Evolutionary conservation across 2,113 vertebrate genomes (phyloP).

Genomic region (Gobius niger): DNA sequence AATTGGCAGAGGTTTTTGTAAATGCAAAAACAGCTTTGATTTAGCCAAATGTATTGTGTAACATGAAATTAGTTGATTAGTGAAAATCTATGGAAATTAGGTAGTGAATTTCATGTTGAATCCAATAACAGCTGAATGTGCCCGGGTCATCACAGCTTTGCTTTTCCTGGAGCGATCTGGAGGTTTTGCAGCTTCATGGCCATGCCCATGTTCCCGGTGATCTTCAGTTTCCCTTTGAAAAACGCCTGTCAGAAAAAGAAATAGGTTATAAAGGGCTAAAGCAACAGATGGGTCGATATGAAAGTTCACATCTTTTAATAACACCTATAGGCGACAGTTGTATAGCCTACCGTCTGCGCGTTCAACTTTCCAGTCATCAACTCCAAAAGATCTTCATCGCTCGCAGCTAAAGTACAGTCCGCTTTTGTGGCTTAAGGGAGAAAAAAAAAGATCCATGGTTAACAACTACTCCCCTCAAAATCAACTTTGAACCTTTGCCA

Average conservation of each 20-base stretch:
- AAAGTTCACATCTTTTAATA: neutral
- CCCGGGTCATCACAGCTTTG: slow-evolving; percentile 84
- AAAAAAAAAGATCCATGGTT: neutral
- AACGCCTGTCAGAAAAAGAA: slow-evolving; percentile 78
- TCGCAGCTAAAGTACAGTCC: slow-evolving; percentile 87
- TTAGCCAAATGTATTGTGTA: no score
- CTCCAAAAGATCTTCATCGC: slow-evolving; percentile 84
- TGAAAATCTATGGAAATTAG: neutral
- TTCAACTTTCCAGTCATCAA: slow-evolving; percentile 94
- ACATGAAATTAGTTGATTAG: no score
- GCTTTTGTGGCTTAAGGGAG: slow-evolving; percentile 81
- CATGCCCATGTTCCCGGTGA: slow-evolving; percentile 90
- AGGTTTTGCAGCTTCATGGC: slow-evolving; percentile 95
- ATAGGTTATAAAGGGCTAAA: neutral
- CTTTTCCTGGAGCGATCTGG: slow-evolving; percentile 84
- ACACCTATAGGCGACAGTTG: neutral
- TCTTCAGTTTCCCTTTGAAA: slow-evolving; percentile 93
- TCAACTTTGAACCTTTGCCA: neutral
- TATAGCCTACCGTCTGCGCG: slow-evolving; percentile 80
- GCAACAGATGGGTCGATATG: neutral
- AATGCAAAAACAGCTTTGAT: no score
- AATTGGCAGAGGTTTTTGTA: no score
- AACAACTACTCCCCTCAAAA: neutral
- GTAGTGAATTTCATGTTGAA: neutral
- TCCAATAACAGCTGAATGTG: neutral